Conservation (phyloP, 2,113 vertebrate genomes). For the Boleophthalmus pectinirostris region DNA sequence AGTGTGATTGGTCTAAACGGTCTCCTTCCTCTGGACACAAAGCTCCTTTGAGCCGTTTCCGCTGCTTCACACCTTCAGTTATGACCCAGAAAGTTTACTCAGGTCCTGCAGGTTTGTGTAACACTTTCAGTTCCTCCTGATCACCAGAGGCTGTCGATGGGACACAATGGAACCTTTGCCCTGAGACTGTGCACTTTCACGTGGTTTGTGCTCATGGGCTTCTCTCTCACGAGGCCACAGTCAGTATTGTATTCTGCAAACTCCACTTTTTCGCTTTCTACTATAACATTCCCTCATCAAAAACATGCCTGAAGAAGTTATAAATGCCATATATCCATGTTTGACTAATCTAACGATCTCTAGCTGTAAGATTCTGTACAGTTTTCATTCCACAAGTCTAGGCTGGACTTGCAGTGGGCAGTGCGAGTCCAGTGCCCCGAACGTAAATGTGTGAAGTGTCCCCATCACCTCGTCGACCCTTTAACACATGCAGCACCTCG, state of each 20-base stretch:
- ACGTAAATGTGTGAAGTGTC: not conserved
- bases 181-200: no score
- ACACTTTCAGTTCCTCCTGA: conserved; percentile 56
- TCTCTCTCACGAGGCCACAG: no score
- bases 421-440: not conserved
- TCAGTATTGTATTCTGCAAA: no score
- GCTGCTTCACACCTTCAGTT: conserved; percentile 63
- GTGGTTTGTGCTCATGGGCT: no score
- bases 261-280: no score
- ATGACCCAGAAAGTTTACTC: conserved; percentile 71
- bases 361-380: no score
- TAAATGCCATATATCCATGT: no score
- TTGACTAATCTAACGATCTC: no score
- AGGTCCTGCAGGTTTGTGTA: conserved; percentile 73
- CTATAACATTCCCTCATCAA: no score
- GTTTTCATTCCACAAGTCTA: no score
- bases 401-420: no score
- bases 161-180: conserved; percentile 35
- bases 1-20: not conserved
- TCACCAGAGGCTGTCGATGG: conserved; percentile 28
- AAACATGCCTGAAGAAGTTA: no score
- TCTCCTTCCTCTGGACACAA: conserved; percentile 15
- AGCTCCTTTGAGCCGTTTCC: conserved; percentile 58
- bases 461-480: conserved; percentile 9
- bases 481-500: not conserved